These are phyloP conservation scores for Cydia fagiglandana DNA, from an alignment of 1,140 invertebrate species.

Conservation along the genomic window DNA sequence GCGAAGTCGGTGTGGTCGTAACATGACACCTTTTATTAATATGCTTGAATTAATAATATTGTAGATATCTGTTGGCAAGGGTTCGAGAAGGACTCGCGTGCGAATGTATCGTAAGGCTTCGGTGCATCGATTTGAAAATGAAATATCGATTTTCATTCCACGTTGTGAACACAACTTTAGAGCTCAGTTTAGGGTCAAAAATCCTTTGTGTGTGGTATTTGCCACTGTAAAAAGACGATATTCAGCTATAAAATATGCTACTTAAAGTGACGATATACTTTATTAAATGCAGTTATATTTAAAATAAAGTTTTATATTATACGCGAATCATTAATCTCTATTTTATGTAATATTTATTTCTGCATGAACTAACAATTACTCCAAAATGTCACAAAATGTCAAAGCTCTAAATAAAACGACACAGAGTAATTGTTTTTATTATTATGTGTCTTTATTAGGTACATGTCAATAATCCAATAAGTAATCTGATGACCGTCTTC, in stretches of 20 bases:
- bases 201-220: constrained; percentile 21
- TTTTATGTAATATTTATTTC: too few species aligned
- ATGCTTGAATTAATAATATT: constrained; percentile 77
- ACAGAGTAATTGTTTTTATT: too few species aligned
- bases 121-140: constrained; percentile 62
- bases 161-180: constrained; percentile 34
- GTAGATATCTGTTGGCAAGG: constrained; percentile 69
- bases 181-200: neutral
- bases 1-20: constrained; percentile 75
- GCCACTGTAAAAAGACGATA: constrained; percentile 1
- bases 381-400: too few species aligned
- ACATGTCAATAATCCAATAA: too few species aligned
- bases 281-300: too few species aligned
- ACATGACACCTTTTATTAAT: constrained; percentile 74
- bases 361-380: too few species aligned
- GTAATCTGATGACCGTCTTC: constrained; percentile 27
- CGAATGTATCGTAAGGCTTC: constrained; percentile 74
- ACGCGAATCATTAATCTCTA: too few species aligned
- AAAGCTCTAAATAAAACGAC: too few species aligned
- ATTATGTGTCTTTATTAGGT: too few species aligned
- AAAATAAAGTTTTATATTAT: too few species aligned
- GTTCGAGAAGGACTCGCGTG: constrained; percentile 62
- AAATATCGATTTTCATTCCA: constrained; percentile 70
- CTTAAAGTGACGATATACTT: too few species aligned
- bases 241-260: neutral